Evolutionary conservation across 2,797 vertebrate genomes (phyloP), one percentile per base, ranked within the genome.

Genomic region (Phrynocephalus forsythii): DNA sequence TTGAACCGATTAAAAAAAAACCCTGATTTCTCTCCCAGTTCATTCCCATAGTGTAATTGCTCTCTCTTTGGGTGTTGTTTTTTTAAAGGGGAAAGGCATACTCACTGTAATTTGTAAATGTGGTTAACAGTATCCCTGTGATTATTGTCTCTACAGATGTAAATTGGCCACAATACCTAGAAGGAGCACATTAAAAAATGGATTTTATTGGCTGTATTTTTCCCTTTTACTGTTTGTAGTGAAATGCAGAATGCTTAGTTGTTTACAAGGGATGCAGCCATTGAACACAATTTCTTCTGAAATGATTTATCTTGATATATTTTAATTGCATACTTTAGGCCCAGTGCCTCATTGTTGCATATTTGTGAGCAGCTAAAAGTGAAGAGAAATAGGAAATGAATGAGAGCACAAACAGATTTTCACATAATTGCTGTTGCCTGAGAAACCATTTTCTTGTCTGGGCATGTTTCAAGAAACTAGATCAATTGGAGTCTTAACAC

Each of bases 371-470:
- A 95, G 95, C 92, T 94, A 94, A 95, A 92, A 95, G 89, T 92
- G 83, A 95, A 91, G 86, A 88, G 86, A 75, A 95, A 92, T 91
- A 90, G 91, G 93, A 92, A 84, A 83, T 16, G 84, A 90, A 88
- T 91, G 91, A 91, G 89, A 90, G 83, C 71, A 85, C 90, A 87
- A 83, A 91, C 92, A 93, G 92, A 93, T 96, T 63, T 95, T 94
- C 93, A 93, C 30, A 5, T 92, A 94, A 92, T 94, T 96, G 91
- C 90, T 92, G 96, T 97, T 97, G 96, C 96, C 96, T 95, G 92
- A 97, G 96, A 96, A 96, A 96, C 96, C 94, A 86, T 83, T 95
- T 96, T 94, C 92, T 88, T 95, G 95, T 96, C 96, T 97, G 95
- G 94, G 95, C 94, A 95, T 95, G 96, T 95, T 96, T 90, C 48